Conservation (phyloP, 2,113 vertebrate genomes). For the Labeo catla region DNA sequence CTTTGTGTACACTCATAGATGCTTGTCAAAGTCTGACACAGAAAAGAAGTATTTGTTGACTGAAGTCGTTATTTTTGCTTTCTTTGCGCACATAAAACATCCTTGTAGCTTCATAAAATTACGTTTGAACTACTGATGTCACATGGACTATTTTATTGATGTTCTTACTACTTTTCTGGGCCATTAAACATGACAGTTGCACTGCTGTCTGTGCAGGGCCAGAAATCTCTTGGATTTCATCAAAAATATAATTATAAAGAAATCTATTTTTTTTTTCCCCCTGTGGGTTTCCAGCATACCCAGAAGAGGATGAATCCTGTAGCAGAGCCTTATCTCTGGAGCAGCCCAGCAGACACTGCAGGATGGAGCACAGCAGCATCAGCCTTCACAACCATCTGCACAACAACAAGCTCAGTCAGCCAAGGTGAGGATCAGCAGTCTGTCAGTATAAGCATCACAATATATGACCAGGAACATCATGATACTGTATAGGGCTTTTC, state of each 20-base stretch:
- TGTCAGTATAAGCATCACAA: background rate
- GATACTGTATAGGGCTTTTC: background rate
- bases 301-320: constrained; percentile 51
- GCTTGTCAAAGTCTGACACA: no score
- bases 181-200: no score
- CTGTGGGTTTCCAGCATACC: constrained; percentile 59
- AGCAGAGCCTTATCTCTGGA: constrained; percentile 58
- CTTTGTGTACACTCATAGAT: no score
- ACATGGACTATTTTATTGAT: no score
- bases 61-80: no score
- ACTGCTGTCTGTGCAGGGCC: no score
- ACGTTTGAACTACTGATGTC: no score
- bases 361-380: constrained; percentile 60
- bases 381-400: constrained; percentile 49
- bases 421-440: constrained; percentile 58
- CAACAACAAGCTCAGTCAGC: constrained; percentile 54
- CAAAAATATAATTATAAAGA: background rate
- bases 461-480: background rate
- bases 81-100: no score
- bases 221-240: no score
- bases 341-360: constrained; percentile 54
- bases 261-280: constrained; percentile 16
- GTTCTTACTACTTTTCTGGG: no score
- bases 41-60: no score
- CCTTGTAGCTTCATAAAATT: no score